A percentile compares a stretch with the other conserved stretches of the same genome.
These are phyloP conservation scores for Lates calcarifer DNA, from an alignment of 2,113 vertebrate species.

Conservation along the genomic window DNA sequence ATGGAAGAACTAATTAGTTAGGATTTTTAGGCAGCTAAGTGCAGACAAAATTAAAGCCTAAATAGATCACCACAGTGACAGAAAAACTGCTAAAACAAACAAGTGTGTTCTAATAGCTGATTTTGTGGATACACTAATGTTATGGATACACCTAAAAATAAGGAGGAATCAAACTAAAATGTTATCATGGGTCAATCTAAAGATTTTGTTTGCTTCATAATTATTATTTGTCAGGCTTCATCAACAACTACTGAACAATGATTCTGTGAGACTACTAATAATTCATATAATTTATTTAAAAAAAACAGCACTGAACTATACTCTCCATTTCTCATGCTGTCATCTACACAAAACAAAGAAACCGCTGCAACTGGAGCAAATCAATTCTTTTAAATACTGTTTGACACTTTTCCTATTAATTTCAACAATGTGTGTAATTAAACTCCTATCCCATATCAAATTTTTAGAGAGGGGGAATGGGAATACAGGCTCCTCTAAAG, in stretches of 20 bases:
- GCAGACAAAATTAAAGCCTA: neutral
- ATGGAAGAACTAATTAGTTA: neutral
- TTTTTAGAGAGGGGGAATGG: slow-evolving; percentile 63
- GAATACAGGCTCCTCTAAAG: slow-evolving; percentile 71
- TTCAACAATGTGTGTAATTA: slow-evolving; percentile 78
- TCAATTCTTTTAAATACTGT: slow-evolving; percentile 70
- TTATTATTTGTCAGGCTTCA: slow-evolving; percentile 28
- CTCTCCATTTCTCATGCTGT: slow-evolving; percentile 21
- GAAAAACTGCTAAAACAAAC: neutral
- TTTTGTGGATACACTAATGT: neutral
- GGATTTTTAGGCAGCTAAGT: neutral
- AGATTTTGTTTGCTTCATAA: slow-evolving; percentile 18
- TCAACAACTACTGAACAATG: slow-evolving; percentile 26
- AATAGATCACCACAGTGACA: neutral
- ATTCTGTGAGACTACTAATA: slow-evolving; percentile 25
- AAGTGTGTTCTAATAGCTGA: neutral
- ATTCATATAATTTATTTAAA: slow-evolving; percentile 14
- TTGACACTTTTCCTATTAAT: slow-evolving; percentile 78
- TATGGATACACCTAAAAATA: neutral
- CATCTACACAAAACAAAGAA: slow-evolving; percentile 40
- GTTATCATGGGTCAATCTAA: slow-evolving; percentile 9
- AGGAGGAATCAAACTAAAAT: neutral
- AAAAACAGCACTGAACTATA: neutral
- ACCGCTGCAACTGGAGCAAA: slow-evolving; percentile 47
- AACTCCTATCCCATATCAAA: slow-evolving; percentile 69